These are phyloP conservation scores for Decapterus maruadsi DNA, from an alignment of 2,797 vertebrate species.

Conservation along the genomic window DNA sequence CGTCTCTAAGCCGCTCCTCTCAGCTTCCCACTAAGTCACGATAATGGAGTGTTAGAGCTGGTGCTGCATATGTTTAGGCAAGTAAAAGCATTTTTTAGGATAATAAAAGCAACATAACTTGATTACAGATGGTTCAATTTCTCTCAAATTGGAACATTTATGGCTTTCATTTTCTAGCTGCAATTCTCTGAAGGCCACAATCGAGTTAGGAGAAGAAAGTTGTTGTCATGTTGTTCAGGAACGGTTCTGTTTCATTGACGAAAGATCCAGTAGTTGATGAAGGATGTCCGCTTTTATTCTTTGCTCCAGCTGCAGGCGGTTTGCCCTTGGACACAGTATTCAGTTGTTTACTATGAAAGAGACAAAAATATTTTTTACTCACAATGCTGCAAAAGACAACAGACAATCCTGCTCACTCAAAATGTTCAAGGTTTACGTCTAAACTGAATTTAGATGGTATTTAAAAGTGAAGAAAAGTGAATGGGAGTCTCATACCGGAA, in stretches of 20 bases:
- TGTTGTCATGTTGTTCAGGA: constrained; percentile 14
- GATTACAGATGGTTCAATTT: neutral
- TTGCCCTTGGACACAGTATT: constrained; percentile 54
- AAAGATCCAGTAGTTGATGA: neutral
- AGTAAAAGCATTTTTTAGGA: neutral
- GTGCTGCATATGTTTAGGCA: neutral
- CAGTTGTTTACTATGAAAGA: constrained; percentile 66
- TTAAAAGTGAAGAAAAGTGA: constrained; percentile 15
- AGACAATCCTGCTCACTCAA: neutral
- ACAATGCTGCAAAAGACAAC: neutral
- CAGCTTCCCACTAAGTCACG: neutral
- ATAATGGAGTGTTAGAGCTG: constrained; percentile 1
- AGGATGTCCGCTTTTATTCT: neutral
- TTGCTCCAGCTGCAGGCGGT: neutral
- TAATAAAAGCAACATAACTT: neutral
- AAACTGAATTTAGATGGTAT: neutral
- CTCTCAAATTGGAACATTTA: neutral
- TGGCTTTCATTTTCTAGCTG: neutral
- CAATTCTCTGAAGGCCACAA: neutral
- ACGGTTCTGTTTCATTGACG: neutral
- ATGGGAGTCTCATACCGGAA: constrained; percentile 74
- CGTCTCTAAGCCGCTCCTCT: constrained; percentile 14
- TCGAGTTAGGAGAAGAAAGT: constrained; percentile 8
- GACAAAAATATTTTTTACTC: neutral
- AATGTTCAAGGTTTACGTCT: neutral